phyloP scores from a whole-genome alignment of 2,113 vertebrate genomes.

The Diphyllodes magnificus region DNA sequence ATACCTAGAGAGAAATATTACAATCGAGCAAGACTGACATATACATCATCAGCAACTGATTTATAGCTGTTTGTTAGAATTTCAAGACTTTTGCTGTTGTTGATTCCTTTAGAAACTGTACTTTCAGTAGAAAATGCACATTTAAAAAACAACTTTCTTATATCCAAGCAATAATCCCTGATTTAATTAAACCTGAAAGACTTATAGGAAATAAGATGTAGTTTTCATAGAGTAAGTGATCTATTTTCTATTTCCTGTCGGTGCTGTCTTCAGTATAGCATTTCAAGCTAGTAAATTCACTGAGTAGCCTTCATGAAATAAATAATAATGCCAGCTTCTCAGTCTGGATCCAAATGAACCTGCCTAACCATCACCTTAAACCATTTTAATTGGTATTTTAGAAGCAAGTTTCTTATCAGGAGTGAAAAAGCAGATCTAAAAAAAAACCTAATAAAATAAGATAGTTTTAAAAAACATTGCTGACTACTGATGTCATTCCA shows the following conservation, averaged over 20 bases:
- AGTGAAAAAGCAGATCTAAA: not conserved
- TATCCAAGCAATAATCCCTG: not conserved
- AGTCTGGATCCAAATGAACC: not conserved
- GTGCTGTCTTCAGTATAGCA: not conserved
- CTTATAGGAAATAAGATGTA: not conserved
- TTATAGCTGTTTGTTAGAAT: not conserved
- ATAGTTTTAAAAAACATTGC: not conserved
- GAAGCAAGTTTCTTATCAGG: not conserved
- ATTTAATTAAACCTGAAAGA: constrained; percentile 3
- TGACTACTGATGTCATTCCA: not conserved
- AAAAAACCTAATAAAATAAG: not conserved
- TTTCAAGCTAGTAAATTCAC: not conserved
- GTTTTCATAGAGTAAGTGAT: not conserved
- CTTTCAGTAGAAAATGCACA: not conserved
- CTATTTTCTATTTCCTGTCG: not conserved
- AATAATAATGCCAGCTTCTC: not conserved
- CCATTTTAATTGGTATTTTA: not conserved
- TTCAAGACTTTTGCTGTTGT: not conserved
- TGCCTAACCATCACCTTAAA: not conserved
- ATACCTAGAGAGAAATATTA: not conserved
- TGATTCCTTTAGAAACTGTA: not conserved
- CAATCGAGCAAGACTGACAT: not conserved
- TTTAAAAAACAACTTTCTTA: not conserved
- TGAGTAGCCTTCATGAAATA: not conserved
- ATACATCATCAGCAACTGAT: not conserved